A percentile compares a stretch with the other conserved stretches of the same genome.
phyloP scores from a whole-genome alignment of 2,113 vertebrate species.

The Pluvianellus socialis region DNA sequence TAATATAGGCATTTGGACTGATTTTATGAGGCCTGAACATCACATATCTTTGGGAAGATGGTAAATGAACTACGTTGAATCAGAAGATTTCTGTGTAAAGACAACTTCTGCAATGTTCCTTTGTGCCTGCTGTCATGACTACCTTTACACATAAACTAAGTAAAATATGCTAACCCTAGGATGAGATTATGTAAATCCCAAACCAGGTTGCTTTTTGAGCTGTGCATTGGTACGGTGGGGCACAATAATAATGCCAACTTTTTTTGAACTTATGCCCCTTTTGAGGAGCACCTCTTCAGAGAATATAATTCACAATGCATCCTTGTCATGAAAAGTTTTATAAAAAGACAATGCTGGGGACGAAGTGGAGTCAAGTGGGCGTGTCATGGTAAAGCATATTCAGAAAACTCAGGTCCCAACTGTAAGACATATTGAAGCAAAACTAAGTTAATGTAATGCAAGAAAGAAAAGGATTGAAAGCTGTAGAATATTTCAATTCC shows the following conservation, averaged over 20 bases:
- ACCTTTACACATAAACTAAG: background rate
- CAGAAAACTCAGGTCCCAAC: background rate
- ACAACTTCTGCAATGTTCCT: background rate
- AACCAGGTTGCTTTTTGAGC: background rate
- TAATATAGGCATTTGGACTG: background rate
- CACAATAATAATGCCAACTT: background rate
- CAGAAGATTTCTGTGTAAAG: background rate
- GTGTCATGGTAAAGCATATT: background rate
- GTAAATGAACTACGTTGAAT: background rate
- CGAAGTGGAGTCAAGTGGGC: background rate
- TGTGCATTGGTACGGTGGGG: background rate
- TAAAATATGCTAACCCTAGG: background rate
- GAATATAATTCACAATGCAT: background rate
- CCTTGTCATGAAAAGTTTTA: background rate
- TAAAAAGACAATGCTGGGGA: background rate
- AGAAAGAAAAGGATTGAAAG: background rate
- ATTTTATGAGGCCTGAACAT: background rate
- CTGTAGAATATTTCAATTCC: background rate
- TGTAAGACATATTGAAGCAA: background rate
- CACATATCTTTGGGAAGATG: background rate
- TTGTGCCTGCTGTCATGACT: background rate
- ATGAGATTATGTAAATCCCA: background rate
- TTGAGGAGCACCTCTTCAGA: background rate
- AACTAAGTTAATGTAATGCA: background rate
- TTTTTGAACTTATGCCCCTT: background rate